Evolutionary conservation across 2,888 invertebrate species (phyloP), one percentile per base, ranked within the genome.

Genomic region (Cheilosia vernalis): DNA sequence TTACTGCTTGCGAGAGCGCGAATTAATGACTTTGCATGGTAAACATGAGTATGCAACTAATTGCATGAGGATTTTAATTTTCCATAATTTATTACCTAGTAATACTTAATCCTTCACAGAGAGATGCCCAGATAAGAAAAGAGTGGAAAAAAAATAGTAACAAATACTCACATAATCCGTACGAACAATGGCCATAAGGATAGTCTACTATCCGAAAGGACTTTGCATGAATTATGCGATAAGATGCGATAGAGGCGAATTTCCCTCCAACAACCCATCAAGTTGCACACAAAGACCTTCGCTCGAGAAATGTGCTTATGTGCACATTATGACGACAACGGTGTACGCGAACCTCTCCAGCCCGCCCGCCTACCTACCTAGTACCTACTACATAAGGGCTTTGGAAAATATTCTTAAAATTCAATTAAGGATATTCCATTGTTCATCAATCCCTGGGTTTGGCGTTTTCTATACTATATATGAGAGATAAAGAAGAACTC

Each of bases 321-420:
- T 81, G 85, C 81, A 85, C 30, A 80, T 85, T 76, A 81, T 85
- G 69, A 83, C 60, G 78, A 64, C 82, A 72, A 61, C 55, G 67
- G 42, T 73, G 78, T 55, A 55, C 56, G n/a, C 47, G 49, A 69
- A 47, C n/a, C 30, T 24, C 69, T n/a, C 55, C 30, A 7, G 15
- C 13, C n/a, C n/a, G 27, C 27, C 6, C 7, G 2, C 30, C 51
- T 9, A 9, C 7, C 51, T 24, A 63, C 61, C 37, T 37, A 53
- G 58, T 47, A 61, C 61, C 37, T 37, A 53, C 63, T 47, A 55
- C 77, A 33, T 67, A 81, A 76, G 81, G 76, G 53, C 70, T 77
- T 81, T 85, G 61, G 81, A 77, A 85, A 85, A 85, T 85, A 85
- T 85, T 81, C 81, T 85, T 81, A 85, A 85, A 85, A 85, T 85